A percentile compares a stretch with the other conserved stretches of the same genome.
phyloP scores from a whole-genome alignment of 2,888 invertebrate species.

The Drosophila maculinotata region DNA sequence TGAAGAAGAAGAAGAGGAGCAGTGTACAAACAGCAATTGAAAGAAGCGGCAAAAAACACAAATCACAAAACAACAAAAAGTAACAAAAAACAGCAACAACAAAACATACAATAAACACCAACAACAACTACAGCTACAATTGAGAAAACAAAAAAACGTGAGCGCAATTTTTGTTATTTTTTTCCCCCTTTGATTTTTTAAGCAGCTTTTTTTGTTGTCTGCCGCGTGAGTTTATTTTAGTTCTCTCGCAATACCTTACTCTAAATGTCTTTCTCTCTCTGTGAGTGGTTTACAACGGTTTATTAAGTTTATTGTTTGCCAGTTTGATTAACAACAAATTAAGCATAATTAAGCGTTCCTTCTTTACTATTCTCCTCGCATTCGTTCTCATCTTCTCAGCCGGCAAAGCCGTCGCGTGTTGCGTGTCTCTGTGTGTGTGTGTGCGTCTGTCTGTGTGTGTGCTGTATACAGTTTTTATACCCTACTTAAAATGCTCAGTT shows the following conservation, averaged over 20 bases:
- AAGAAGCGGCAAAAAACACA: conserved; percentile 61
- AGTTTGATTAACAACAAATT: conserved; percentile 75
- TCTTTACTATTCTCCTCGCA: conserved; percentile 26
- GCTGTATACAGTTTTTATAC: conserved; percentile 73
- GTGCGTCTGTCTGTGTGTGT: conserved; percentile 29
- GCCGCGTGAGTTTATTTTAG: conserved; percentile 46
- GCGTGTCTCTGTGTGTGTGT: conserved; percentile 34
- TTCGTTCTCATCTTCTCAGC: conserved; percentile 44
- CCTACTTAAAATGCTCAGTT: conserved; percentile 28
- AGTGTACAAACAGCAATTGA: conserved; percentile 61
- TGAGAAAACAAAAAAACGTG: conserved; percentile 56
- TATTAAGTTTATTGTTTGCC: conserved; percentile 58
- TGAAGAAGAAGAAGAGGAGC: conserved; percentile 45
- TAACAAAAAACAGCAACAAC: conserved; percentile 32
- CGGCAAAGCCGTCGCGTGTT: conserved; percentile 76
- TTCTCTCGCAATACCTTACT: too few relatives aligned
- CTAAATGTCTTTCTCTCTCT: conserved; percentile 19
- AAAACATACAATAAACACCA: conserved; percentile 25
- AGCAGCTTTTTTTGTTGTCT: conserved; percentile 56
- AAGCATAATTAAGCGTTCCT: conserved; percentile 67
- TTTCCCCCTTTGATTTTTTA: conserved; percentile 38
- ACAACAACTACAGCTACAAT: conserved; percentile 50
- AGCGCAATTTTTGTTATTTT: conserved; percentile 54
- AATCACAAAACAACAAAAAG: conserved; percentile 41
- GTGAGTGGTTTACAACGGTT: conserved; percentile 43